A percentile compares a stretch with the other conserved stretches of the same genome.
phyloP scores from a whole-genome alignment of 2,113 vertebrate species.

The Nanorana parkeri region DNA sequence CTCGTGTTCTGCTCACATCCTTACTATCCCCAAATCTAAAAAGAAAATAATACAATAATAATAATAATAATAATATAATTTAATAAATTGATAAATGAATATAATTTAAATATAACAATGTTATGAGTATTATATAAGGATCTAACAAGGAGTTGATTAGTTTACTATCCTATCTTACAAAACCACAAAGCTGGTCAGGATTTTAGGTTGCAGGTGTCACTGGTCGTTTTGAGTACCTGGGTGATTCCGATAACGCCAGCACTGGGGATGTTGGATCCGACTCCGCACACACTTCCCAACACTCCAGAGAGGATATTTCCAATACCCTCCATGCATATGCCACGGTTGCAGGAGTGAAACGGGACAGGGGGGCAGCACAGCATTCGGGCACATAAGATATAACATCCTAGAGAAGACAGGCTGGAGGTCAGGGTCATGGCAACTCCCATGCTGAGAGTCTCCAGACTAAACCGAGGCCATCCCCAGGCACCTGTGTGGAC shows the following conservation, averaged over 20 bases:
- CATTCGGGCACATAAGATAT: constrained; percentile 73
- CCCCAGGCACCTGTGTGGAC: constrained; percentile 67
- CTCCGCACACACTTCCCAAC: constrained; percentile 74
- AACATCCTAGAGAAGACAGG: constrained; percentile 78
- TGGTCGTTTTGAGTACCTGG: constrained; percentile 69
- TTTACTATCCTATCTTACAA: no score
- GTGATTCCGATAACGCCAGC: constrained; percentile 73
- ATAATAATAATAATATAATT: no score
- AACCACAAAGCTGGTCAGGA: no score
- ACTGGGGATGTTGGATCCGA: constrained; percentile 77
- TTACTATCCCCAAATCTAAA: no score
- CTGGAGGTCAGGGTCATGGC: constrained; percentile 77
- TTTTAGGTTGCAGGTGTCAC: not conserved
- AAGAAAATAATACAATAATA: no score
- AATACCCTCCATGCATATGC: constrained; percentile 77
- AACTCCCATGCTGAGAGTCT: constrained; percentile 70
- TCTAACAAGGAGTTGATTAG: no score
- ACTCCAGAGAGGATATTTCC: constrained; percentile 78
- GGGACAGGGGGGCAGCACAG: constrained; percentile 68
- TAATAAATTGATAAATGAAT: no score
- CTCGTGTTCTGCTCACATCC: no score
- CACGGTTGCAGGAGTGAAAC: constrained; percentile 73
- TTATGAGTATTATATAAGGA: no score
- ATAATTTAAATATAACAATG: no score
- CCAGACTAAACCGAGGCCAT: constrained; percentile 75